A percentile compares a stretch with the other conserved stretches of the same genome.
Conservation (phyloP, 2,888 invertebrate species). For the Diabrotica balteata region DNA sequence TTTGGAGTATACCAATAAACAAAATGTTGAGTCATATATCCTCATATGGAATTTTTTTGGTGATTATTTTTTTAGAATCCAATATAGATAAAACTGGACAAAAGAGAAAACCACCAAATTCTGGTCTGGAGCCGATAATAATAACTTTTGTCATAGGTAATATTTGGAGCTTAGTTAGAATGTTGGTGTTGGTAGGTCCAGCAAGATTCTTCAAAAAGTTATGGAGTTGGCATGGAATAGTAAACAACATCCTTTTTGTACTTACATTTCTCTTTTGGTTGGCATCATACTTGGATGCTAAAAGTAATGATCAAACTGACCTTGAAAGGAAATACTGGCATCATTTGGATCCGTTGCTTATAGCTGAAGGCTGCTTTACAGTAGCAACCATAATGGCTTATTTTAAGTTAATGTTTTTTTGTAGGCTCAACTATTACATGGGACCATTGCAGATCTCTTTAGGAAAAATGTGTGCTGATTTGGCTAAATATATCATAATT, state of each 20-base stretch:
- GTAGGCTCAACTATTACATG: constrained; percentile 69
- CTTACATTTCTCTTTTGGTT: constrained; percentile 71
- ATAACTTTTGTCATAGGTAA: constrained; percentile 65
- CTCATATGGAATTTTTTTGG: constrained; percentile 71
- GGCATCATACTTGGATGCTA: constrained; percentile 64
- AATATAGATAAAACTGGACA: constrained; percentile 66
- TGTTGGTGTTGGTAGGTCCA: constrained; percentile 67
- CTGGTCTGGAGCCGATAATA: constrained; percentile 62
- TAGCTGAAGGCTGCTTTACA: constrained; percentile 72
- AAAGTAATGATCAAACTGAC: constrained; percentile 59
- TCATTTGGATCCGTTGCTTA: constrained; percentile 68
- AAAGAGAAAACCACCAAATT: constrained; percentile 67
- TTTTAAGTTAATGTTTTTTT: constrained; percentile 69
- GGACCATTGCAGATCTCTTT: constrained; percentile 73
- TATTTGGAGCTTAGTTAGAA: constrained; percentile 65
- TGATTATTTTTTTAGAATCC: constrained; percentile 68
- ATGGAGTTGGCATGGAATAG: constrained; percentile 72
- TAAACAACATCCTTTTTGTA: constrained; percentile 66
- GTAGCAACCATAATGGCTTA: constrained; percentile 73
- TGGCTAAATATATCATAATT: constrained; percentile 68
- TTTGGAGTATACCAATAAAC: constrained; percentile 72
- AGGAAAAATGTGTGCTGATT: constrained; percentile 73
- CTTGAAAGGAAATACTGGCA: constrained; percentile 72
- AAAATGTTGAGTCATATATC: constrained; percentile 74
- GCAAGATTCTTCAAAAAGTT: constrained; percentile 64